A percentile compares a stretch with the other conserved stretches of the same genome.
phyloP scores from a whole-genome alignment of 2,797 vertebrate genomes.

The Semotilus atromaculatus region DNA sequence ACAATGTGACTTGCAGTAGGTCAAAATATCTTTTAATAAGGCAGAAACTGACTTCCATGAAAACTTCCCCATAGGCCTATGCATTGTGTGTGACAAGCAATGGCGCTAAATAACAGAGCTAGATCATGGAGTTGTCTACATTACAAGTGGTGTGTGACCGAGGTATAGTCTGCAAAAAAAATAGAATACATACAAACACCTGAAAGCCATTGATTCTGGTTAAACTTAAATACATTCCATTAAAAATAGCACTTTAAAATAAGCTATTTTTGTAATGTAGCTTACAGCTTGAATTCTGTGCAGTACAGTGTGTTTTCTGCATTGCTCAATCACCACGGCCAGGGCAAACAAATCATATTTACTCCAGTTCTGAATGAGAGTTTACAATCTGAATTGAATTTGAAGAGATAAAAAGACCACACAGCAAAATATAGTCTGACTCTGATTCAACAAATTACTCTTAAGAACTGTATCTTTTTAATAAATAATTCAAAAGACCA shows the following conservation, averaged over 20 bases:
- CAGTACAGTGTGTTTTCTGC: neutral
- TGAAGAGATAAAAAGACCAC: neutral
- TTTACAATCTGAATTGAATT: neutral
- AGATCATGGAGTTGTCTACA: neutral
- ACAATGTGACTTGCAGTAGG: neutral
- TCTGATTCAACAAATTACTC: neutral
- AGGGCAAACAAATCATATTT: neutral
- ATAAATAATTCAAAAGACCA: neutral
- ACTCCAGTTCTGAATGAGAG: neutral
- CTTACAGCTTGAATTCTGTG: neutral
- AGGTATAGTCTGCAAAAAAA: neutral
- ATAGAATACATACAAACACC: neutral
- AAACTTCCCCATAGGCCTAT: neutral
- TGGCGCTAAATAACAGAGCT: neutral
- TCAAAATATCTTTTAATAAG: neutral
- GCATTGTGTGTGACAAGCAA: neutral
- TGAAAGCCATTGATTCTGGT: neutral
- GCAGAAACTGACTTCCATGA: neutral
- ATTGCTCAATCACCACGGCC: neutral
- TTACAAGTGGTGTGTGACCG: neutral
- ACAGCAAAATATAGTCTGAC: neutral
- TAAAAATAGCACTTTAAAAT: neutral
- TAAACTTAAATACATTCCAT: neutral
- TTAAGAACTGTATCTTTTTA: neutral
- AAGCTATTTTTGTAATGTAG: neutral